Percentiles rank a stretch among this genome's conserved stretches.
These are phyloP conservation scores for Aethes cnicana DNA, from an alignment of 2,888 invertebrate genomes.

Conservation along the genomic window DNA sequence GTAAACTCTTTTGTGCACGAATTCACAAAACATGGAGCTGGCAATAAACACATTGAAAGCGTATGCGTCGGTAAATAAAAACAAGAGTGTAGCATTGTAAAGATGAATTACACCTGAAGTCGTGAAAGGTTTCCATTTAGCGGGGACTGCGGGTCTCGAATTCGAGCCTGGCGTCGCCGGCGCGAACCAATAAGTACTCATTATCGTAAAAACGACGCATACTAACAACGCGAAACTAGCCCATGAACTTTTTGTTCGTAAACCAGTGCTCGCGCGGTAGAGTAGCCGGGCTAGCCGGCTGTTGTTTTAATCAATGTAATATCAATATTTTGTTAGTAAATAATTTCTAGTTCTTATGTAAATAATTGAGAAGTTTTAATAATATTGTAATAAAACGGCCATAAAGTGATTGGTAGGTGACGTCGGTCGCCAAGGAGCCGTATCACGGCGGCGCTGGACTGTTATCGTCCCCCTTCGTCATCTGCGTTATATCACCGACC, in stretches of 20 bases:
- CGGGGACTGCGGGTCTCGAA: conserved; percentile 53
- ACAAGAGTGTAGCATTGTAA: conserved; percentile 11
- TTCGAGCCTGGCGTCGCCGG: conserved; percentile 35
- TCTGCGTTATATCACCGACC: conserved; percentile 72
- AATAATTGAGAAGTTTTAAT: conserved; percentile 17
- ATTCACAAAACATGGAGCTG: not conserved
- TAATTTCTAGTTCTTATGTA: conserved; percentile 18
- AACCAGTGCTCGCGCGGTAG: no score
- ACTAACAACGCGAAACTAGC: conserved; percentile 20
- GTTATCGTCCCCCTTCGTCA: conserved; percentile 63
- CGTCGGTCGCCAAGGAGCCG: conserved; percentile 31
- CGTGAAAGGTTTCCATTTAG: conserved; percentile 55
- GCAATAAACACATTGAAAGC: conserved; percentile 6
- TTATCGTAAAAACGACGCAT: conserved; percentile 17
- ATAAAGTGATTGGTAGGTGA: conserved; percentile 15
- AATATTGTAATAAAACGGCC: conserved; percentile 16
- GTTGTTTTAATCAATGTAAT: conserved; percentile 11
- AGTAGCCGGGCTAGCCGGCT: no score
- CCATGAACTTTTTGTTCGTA: conserved; percentile 16
- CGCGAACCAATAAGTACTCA: conserved; percentile 34
- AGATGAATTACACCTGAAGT: conserved; percentile 35
- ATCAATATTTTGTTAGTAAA: conserved; percentile 24
- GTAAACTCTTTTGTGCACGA: not conserved
- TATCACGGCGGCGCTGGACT: conserved; percentile 55
- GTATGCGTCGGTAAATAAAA: conserved; percentile 7